phyloP scores from a whole-genome alignment of 1,140 invertebrate genomes.

The Diploscapter pachys region DNA sequence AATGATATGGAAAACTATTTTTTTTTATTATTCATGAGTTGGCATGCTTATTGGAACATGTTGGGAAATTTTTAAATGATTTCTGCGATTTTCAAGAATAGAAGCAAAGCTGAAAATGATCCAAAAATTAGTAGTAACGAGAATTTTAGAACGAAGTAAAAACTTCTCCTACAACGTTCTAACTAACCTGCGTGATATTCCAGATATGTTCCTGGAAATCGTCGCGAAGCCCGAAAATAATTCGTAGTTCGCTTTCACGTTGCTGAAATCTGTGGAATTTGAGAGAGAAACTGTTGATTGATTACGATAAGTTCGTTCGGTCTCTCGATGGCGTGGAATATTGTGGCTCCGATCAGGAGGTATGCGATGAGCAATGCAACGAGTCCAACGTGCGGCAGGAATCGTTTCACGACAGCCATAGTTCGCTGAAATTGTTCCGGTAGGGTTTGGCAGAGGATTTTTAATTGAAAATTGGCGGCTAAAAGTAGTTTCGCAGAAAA shows the following conservation, averaged over 20 bases:
- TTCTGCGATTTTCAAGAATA: neutral
- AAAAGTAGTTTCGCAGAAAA: too few species aligned
- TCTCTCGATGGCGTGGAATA: conserved; percentile 50
- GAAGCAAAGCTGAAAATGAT: conserved; percentile 10
- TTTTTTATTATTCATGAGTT: too few species aligned
- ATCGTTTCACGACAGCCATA: conserved; percentile 33
- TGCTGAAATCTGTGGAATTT: conserved; percentile 38
- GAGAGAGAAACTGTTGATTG: too few species aligned
- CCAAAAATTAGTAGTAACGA: neutral
- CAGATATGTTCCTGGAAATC: conserved; percentile 57
- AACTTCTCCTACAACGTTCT: neutral
- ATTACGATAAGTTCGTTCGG: conserved; percentile 38
- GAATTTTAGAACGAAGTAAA: neutral
- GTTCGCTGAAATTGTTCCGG: conserved; percentile 1
- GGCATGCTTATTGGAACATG: too few species aligned
- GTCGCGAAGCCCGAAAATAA: conserved; percentile 51
- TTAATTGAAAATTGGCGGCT: too few species aligned
- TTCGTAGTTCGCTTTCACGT: conserved; percentile 47
- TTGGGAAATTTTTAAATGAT: too few species aligned
- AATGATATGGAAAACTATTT: too few species aligned
- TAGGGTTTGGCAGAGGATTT: neutral
- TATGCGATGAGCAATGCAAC: conserved; percentile 53
- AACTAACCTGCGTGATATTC: conserved; percentile 52
- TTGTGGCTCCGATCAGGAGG: conserved; percentile 49
- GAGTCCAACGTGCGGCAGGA: conserved; percentile 55